Evolutionary conservation across 2,888 invertebrate genomes (phyloP).

Genomic region (Acronicta psi): DNA sequence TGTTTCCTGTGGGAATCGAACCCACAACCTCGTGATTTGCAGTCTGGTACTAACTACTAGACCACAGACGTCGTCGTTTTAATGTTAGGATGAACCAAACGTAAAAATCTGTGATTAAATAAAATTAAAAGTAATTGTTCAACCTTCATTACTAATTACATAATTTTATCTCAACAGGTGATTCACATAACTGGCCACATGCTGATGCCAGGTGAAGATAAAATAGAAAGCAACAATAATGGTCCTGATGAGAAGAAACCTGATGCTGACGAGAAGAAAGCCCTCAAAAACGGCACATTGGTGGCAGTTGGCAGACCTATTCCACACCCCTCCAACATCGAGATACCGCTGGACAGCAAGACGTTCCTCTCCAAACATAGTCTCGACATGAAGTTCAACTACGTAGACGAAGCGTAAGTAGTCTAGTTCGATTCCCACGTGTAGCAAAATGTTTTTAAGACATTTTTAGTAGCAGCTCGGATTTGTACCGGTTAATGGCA

Average conservation of each 20-base stretch:
- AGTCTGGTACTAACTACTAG: too few relatives aligned
- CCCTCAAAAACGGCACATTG: constrained; percentile 84
- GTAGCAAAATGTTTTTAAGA: too few relatives aligned
- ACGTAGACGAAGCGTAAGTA: constrained; percentile 98
- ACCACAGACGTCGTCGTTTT: too few relatives aligned
- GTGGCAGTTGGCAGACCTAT: constrained; percentile 94
- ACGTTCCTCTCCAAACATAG: constrained; percentile 97
- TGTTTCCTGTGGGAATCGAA: too few relatives aligned
- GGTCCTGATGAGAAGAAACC: constrained; percentile 77
- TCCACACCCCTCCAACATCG: constrained; percentile 97
- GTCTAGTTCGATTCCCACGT: too few relatives aligned
- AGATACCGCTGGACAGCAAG: constrained; percentile 95
- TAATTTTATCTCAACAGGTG: constrained; percentile 88
- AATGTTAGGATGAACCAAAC: too few relatives aligned
- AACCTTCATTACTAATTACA: too few relatives aligned
- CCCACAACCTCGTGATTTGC: too few relatives aligned
- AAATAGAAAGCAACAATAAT: constrained; percentile 63
- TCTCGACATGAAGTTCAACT: constrained; percentile 98
- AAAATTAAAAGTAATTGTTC: too few relatives aligned
- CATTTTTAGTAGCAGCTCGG: too few relatives aligned
- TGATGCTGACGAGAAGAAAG: constrained; percentile 66
- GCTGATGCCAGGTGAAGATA: constrained; percentile 81
- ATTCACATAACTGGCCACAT: constrained; percentile 96
- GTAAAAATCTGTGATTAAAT: too few relatives aligned
- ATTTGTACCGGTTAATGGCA: too few relatives aligned